These are phyloP conservation scores for Rhea americana DNA, from an alignment of 2,113 vertebrate genomes.

Conservation along the genomic window DNA sequence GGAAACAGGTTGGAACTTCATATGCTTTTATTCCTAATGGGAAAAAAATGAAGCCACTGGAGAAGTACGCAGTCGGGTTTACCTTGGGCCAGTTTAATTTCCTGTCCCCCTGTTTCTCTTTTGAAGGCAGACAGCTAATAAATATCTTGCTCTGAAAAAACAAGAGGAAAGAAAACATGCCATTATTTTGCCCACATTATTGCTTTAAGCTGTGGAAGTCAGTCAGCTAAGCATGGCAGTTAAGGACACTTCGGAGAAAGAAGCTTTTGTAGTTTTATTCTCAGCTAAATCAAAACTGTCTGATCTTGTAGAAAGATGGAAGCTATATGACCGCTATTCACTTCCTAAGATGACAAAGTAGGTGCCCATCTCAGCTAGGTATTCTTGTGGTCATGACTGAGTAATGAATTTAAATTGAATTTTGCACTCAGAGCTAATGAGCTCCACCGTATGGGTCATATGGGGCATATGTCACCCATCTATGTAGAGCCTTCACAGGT, in stretches of 20 bases:
- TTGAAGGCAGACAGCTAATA: neutral
- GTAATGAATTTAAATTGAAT: neutral
- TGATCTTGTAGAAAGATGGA: neutral
- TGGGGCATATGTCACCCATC: too few relatives aligned
- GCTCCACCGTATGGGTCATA: neutral
- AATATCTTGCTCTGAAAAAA: neutral
- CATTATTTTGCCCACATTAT: neutral
- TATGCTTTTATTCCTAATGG: neutral
- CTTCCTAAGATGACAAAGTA: neutral
- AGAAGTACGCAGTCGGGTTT: conserved; percentile 26
- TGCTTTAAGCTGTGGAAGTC: neutral
- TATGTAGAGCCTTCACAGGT: neutral
- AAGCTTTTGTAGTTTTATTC: fast-evolving
- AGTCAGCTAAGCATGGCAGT: neutral
- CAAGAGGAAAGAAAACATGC: neutral
- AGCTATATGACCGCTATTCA: neutral
- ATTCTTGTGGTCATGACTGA: neutral
- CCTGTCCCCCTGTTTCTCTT: conserved; percentile 42
- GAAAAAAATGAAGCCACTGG: conserved; percentile 39
- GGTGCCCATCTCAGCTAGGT: neutral
- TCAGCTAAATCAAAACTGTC: neutral
- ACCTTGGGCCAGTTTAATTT: conserved; percentile 69
- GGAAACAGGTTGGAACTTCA: conserved; percentile 17
- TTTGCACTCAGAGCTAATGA: neutral
- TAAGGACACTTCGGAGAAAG: neutral